A percentile compares a stretch with the other conserved stretches of the same genome.
Evolutionary conservation across 35 echinoderm and acorn worm species (phyloP).

Genomic region (Ophiothrix spiculata): DNA sequence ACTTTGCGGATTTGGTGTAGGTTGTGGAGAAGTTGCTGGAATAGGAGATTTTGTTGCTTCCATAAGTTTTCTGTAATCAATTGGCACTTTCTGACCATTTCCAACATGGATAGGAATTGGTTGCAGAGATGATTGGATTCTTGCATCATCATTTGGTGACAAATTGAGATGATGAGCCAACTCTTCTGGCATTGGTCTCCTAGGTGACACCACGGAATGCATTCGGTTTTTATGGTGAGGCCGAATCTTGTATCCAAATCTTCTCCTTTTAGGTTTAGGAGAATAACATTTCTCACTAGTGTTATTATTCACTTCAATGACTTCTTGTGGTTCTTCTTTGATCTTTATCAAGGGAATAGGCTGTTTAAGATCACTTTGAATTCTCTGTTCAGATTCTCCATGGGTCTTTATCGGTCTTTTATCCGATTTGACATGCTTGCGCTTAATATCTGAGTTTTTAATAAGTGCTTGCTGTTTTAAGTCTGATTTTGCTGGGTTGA

Average conservation of each 20-base stretch:
- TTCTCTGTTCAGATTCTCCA: too few species aligned
- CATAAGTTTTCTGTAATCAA: background rate
- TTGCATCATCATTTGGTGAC: background rate
- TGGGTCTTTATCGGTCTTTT: too few species aligned
- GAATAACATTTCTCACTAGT: background rate
- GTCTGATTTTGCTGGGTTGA: too few species aligned
- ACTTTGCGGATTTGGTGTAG: too few species aligned
- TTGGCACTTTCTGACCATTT: background rate
- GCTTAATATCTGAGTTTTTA: too few species aligned
- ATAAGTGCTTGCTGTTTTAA: too few species aligned
- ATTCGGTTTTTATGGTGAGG: background rate
- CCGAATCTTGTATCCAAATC: background rate
- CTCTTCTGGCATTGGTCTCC: background rate
- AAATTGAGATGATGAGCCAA: background rate
- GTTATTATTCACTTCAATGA: background rate
- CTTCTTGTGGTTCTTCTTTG: too few species aligned
- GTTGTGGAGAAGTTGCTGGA: background rate
- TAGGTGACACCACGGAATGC: background rate
- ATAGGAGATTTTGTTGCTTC: background rate
- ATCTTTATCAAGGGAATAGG: too few species aligned
- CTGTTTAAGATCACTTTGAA: too few species aligned
- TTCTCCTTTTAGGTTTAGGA: background rate
- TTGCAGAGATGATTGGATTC: background rate
- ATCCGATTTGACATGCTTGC: too few species aligned
- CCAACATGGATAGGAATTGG: background rate